A percentile compares a stretch with the other conserved stretches of the same genome.
phyloP scores from a whole-genome alignment of 1,140 invertebrate genomes.

The Euwallacea fornicatus region DNA sequence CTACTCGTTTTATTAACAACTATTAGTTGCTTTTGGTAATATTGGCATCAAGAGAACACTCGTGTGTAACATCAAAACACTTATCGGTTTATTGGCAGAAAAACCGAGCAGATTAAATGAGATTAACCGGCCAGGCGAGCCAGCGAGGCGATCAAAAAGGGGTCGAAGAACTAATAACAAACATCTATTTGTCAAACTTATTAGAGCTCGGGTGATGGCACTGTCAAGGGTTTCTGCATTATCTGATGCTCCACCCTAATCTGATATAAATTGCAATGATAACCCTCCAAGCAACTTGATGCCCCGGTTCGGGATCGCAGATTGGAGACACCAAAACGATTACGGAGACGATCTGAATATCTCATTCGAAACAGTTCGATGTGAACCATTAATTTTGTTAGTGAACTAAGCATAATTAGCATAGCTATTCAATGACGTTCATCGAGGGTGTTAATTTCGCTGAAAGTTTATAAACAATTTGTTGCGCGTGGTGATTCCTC shows the following conservation, averaged over 20 bases:
- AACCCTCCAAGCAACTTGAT: conserved; percentile 44
- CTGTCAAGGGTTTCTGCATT: conserved; percentile 48
- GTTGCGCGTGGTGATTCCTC: conserved; percentile 6
- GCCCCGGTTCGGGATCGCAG: background rate
- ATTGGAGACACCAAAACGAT: background rate
- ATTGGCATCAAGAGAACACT: no score
- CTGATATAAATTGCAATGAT: conserved; percentile 52
- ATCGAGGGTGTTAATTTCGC: background rate
- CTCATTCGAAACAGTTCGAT: background rate
- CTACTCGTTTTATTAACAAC: no score
- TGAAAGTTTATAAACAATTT: background rate
- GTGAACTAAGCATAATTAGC: no score
- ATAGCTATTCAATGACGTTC: background rate
- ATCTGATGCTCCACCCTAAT: conserved; percentile 50
- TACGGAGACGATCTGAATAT: background rate
- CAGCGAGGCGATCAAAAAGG: background rate
- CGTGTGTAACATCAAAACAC: no score
- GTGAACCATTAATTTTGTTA: background rate
- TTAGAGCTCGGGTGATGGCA: conserved; percentile 47
- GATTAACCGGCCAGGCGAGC: background rate
- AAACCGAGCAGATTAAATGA: no score
- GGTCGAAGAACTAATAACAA: conserved; percentile 47
- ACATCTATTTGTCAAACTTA: conserved; percentile 52
- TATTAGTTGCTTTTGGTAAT: no score
- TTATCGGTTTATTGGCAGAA: no score